phyloP scores from a whole-genome alignment of 2,113 vertebrate genomes.

The Limnothrissa miodon region DNA sequence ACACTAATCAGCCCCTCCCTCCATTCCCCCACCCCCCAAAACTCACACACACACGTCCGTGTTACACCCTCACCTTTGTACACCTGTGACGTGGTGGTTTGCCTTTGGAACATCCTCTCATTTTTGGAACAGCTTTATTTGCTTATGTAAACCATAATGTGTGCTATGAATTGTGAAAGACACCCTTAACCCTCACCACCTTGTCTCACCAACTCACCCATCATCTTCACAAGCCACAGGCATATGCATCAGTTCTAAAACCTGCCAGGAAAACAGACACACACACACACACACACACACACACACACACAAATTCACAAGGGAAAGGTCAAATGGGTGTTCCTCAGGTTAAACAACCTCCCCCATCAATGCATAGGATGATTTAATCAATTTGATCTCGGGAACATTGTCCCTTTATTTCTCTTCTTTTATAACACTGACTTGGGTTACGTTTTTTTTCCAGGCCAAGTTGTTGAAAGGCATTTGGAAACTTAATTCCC shows the following conservation, averaged over 20 bases:
- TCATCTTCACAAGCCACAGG: background rate
- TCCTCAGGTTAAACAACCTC: background rate
- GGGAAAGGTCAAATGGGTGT: background rate
- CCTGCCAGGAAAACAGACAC: background rate
- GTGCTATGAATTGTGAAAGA: background rate
- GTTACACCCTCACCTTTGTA: slow-evolving; percentile 6
- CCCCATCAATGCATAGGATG: background rate
- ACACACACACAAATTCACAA: no score
- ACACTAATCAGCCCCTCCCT: slow-evolving; percentile 41
- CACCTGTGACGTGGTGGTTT: background rate
- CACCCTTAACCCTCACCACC: background rate
- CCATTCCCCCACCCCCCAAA: background rate
- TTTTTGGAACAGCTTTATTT: background rate
- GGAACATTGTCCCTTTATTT: background rate
- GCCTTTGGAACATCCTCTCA: background rate
- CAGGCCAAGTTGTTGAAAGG: background rate
- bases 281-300: no score
- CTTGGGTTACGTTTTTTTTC: background rate
- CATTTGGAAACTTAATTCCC: background rate
- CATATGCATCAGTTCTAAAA: background rate
- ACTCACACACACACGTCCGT: background rate
- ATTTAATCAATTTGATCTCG: background rate
- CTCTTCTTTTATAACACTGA: background rate
- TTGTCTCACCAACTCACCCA: background rate
- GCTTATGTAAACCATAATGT: background rate